Evolutionary conservation across 2,888 invertebrate species (phyloP).

Genomic region (Drosophila recens): DNA sequence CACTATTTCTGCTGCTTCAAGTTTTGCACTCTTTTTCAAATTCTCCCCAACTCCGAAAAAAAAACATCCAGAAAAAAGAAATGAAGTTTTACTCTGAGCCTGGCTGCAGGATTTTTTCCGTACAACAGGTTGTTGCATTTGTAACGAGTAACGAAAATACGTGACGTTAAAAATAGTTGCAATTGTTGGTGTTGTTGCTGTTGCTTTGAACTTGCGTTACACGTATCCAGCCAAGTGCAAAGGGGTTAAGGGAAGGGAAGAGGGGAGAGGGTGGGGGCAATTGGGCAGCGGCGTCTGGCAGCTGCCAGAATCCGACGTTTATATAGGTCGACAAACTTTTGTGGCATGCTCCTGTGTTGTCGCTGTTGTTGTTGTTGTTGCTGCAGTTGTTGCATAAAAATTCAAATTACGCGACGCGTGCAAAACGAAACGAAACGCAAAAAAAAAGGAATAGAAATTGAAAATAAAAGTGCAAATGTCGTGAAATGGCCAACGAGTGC

Average conservation of each 20-base stretch:
- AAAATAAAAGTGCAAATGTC: constrained; percentile 78
- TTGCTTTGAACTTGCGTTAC: constrained; percentile 77
- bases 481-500: constrained; percentile 48
- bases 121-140: constrained; percentile 79
- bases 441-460: constrained; percentile 48
- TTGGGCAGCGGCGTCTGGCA: constrained; percentile 19
- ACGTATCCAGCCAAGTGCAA: constrained; percentile 63
- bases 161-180: constrained; percentile 77
- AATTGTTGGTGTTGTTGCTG: constrained; percentile 44
- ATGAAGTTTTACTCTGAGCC: constrained; percentile 46
- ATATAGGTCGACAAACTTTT: constrained; percentile 82
- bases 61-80: constrained; percentile 19
- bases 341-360: constrained; percentile 63
- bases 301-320: constrained; percentile 62
- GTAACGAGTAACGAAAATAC: constrained; percentile 49
- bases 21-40: constrained; percentile 57
- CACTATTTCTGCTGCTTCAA: constrained; percentile 46
- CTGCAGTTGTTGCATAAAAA: constrained; percentile 71
- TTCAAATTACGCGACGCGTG: constrained; percentile 78
- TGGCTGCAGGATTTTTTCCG: constrained; percentile 56
- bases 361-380: constrained; percentile 50
- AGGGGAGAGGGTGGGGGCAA: neutral
- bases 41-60: constrained; percentile 13
- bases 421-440: constrained; percentile 30
- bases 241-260: neutral